Evolutionary conservation across 1,140 invertebrate genomes (phyloP), one percentile per base, ranked within the genome.

Genomic region (Holotrichia oblita): DNA sequence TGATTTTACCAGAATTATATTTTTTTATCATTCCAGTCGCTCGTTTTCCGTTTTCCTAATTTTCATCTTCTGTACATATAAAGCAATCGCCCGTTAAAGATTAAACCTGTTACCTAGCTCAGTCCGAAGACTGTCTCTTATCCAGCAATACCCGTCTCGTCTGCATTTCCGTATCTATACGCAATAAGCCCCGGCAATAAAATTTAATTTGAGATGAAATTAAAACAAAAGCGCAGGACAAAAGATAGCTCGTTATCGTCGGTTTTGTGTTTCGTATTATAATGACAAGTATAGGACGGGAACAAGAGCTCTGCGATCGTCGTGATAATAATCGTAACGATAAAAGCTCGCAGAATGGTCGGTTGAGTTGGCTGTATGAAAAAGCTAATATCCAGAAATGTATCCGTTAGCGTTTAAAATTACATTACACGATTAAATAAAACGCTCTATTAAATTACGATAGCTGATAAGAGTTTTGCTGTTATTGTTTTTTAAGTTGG

Each of bases 261-360:
- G 7, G 48, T 17, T 55, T 55, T 17, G 14, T 55, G 48, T 55
- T 55, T 55, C 17, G 48, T 55, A 55, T 17, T 34, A 17, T 55
- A 17, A 17, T n/a, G 14, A 17, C 17, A 55, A 55, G 14, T 55
- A 17, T 34, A 34, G 14, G 48, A 55, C 48, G 48, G 48, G 17
- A 55, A 55, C 48, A 55, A 55, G 48, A 55, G 48, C 48, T n/a
- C 12, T 17, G 17, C 48, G 48, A 55, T 55, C 48, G 48, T 55
- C 48, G 48, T 7, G 48, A 55, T 55, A 55, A 55, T 55, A 55
- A 55, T 55, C 48, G 48, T 55, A 55, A 55, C 48, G 48, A 55
- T 55, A 55, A 55, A 55, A 17, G 48, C 48, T 6, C 48, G 14
- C 48, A 17, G 17, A 55, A 55, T 55, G n/a, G 14, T 2, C 48